Evolutionary conservation across 2,797 vertebrate species (phyloP), one percentile per base, ranked within the genome.

Genomic region (Mallotus villosus): DNA sequence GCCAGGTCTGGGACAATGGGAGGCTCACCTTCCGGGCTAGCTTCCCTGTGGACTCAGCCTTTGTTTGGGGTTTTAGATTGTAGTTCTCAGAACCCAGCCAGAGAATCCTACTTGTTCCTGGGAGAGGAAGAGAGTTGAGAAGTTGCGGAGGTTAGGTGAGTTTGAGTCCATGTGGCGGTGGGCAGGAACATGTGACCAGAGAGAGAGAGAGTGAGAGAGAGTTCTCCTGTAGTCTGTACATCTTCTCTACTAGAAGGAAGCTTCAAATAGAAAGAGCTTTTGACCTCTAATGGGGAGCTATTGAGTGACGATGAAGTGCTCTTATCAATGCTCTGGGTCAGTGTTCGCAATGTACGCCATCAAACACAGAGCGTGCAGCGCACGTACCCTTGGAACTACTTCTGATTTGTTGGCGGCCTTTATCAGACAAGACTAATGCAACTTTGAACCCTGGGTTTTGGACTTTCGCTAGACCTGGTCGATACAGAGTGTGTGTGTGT

Each of bases 281-380:
- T 70, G 51, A 57, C 66, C 66, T 57, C 2, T 57, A 58, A 22
- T 19, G 27, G 12, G 67, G 41, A 77, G 55, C 77, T 73, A 83
- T 80, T 81, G 71, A 80, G 68, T 78, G 81, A 61, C 78, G 29
- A 29, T 81, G 81, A 80, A 79, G 76, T 75, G 41, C 57, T 71
- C 71, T 79, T 80, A 82, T 75, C 81, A 71, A 75, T 70, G 65
- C 6, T 29, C 77, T 67, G 58, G 17, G 61, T 63, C 46, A 46
- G 24, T 71, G 74, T 57, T 60, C 4, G 32, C 66, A 25, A 51
- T 83, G 74, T 63, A 79, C 82, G 74, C 66, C 77, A 75, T 81
- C 85, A 19, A 34, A 27, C 74, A 78, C 65, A 41, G 60, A 70
- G 66, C 69, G 70, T 58, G 70, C 64, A 55, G 37, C 49, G 21